Evolutionary conservation across 2,113 vertebrate species (phyloP).

Genomic region (Aphelocoma coerulescens): DNA sequence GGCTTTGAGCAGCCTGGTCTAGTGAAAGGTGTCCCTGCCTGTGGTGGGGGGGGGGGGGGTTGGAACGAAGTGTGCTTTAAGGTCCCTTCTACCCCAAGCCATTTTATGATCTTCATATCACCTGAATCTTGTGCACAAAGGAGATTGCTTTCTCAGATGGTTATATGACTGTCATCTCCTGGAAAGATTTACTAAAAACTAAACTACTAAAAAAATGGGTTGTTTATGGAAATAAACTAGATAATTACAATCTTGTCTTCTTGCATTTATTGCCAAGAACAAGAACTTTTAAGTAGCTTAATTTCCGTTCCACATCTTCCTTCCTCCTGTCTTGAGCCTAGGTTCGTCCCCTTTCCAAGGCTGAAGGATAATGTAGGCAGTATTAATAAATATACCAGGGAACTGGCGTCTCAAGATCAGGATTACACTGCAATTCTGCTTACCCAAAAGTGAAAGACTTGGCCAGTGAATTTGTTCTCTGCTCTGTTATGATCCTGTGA

Average conservation of each 20-base stretch:
- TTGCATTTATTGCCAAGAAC: not conserved
- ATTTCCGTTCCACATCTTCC: not conserved
- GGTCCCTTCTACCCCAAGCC: not conserved
- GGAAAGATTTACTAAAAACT: not conserved
- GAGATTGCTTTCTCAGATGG: not conserved
- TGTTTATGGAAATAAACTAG: not conserved
- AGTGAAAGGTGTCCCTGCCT: not conserved
- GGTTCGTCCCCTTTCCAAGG: not conserved
- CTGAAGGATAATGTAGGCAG: not conserved
- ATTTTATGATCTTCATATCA: not conserved
- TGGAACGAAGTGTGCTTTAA: not conserved
- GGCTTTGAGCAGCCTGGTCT: not conserved
- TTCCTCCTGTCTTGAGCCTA: conserved; percentile 2
- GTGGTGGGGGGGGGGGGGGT: not conserved
- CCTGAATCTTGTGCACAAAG: not conserved
- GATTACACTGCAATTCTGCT: not conserved
- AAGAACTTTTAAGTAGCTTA: not conserved
- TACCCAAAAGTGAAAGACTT: not conserved
- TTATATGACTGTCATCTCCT: not conserved
- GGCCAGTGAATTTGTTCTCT: not conserved
- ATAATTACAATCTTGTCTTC: not conserved
- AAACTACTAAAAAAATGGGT: not conserved
- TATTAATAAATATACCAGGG: not conserved
- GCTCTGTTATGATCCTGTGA: not conserved
- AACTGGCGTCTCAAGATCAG: not conserved